Evolutionary conservation across 2,888 invertebrate species (phyloP), one percentile per base, ranked within the genome.

Genomic region (Epirrita christyi): DNA sequence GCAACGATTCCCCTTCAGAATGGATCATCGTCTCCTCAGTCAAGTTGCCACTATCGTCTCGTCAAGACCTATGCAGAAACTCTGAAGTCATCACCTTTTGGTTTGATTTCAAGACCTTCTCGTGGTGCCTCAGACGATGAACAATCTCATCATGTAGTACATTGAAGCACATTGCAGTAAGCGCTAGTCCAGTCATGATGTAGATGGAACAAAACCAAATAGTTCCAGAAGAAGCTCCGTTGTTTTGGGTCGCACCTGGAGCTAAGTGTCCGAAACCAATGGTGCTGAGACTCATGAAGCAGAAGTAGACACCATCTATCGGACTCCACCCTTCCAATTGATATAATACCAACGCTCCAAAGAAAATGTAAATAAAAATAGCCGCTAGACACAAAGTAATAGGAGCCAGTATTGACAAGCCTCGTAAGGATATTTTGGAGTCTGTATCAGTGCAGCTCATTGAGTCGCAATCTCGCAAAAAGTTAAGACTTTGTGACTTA

Each of bases 271-370:
- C 97, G 74, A 97, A 97, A 9, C 98, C 98, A 75, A 97, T 97
- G 13, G 98, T 98, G 72, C 97, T 97, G 71, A 98, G 93, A 77
- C 97, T 97, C 95, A 98, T 98, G 86, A 98, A 98, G 87, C 98
- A 98, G 86, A 98, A 98, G 86, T 97, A 98, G 72, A 97, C 94
- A 53, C 97, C 97, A 78, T 98, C 98, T 60, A 99, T 93, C 45
- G 97, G 94, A 70, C 95, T 95, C 98, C 98, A 99, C 73, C 97
- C 97, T 84, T 99, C 98, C 83, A 98, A 93, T 67, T 97, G 95
- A 76, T 96, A 96, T 66, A 99, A 94, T 28, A 98, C 95, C 59
- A 97, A 93, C 0, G 98, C 98, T 5, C 99, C 99, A 51, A 97
- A 95, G 69, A 97, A 94, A 57, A 99, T 96, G 83, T 99, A 99